These are phyloP conservation scores for Nephrotoma guestfalica DNA, from an alignment of 2,888 invertebrate genomes.

Conservation along the genomic window DNA sequence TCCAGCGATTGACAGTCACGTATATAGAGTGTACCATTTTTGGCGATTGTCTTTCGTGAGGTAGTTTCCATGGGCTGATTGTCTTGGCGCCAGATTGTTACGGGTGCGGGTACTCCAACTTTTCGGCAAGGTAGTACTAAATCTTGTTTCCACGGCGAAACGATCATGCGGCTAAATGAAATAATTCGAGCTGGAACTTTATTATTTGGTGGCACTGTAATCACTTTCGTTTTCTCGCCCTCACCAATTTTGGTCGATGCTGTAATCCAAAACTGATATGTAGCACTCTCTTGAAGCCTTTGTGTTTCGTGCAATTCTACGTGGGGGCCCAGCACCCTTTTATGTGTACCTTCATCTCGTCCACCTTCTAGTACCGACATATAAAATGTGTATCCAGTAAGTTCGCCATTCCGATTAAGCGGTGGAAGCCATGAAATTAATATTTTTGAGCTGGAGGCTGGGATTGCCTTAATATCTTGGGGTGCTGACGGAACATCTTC, in stretches of 20 bases:
- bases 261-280: constrained; percentile 56
- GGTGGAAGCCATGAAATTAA: constrained; percentile 85
- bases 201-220: constrained; percentile 59
- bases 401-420: constrained; percentile 63
- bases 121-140: constrained; percentile 68
- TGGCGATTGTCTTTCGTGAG: constrained; percentile 46
- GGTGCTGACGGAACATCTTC: constrained; percentile 88
- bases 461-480: constrained; percentile 78
- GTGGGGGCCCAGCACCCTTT: constrained; percentile 52
- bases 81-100: constrained; percentile 65
- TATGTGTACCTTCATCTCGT: constrained; percentile 62
- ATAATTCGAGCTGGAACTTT: constrained; percentile 79
- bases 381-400: constrained; percentile 67
- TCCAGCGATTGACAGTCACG: constrained; percentile 63
- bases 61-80: constrained; percentile 59
- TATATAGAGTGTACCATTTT: constrained; percentile 60
- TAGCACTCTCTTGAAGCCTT: constrained; percentile 53
- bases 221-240: constrained; percentile 64
- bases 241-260: constrained; percentile 75
- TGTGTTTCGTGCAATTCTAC: constrained; percentile 57
- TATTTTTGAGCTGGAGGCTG: constrained; percentile 71
- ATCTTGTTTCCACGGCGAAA: constrained; percentile 79
- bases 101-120: constrained; percentile 68
- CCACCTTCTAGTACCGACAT: constrained; percentile 68
- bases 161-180: constrained; percentile 65